Evolutionary conservation across 1,140 invertebrate species (phyloP), one percentile per base, ranked within the genome.

Genomic region (Riptortus pedestris): DNA sequence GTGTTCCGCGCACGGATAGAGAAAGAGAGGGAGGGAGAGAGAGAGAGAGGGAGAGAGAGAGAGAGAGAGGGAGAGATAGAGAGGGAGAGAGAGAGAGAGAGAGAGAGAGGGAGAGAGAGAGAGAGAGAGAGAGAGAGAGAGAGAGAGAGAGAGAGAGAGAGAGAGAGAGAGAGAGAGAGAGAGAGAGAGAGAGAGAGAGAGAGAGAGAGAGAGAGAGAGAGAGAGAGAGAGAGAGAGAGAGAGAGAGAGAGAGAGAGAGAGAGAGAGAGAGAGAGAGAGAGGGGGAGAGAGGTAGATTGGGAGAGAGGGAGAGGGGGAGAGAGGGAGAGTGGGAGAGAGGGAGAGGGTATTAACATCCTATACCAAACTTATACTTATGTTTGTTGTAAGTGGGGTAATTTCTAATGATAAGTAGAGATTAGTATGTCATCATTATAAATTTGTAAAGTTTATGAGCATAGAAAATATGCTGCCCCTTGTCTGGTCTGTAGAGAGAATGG

Each of bases 111-210:
- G 59, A 60, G 59, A 60, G 59, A 60, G 59, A 60, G 59, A 60
- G 59, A 60, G 59, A 60, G 59, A 60, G 59, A 60, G 59, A 60
- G 59, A 60, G 59, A 60, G 59, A 60, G 59, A 60, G 59, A 60
- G 59, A 60, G 59, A 60, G 59, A 60, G 59, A 60, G 59, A 60
- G 59, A 60, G 59, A 60, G 59, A 60, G 59, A 60, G 59, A 60
- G 59, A 60, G 59, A 60, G 59, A 60, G 59, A 60, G 31, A 60
- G 59, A 60, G 31, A 60, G 59, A 60, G 59, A 43, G 59, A 60
- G 59, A 60, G 59, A 60, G 59, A 60, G 59, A 60, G 59, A 60
- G 31, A 33, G 31, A 60, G 59, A 60, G 27, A 43, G 27, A 60
- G 27, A 33, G 59, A 60, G 59, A 60, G 31, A 43, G 31, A 33